Evolutionary conservation across 2,113 vertebrate species (phyloP), one percentile per base, ranked within the genome.

Genomic region (Gopherus evgoodei): DNA sequence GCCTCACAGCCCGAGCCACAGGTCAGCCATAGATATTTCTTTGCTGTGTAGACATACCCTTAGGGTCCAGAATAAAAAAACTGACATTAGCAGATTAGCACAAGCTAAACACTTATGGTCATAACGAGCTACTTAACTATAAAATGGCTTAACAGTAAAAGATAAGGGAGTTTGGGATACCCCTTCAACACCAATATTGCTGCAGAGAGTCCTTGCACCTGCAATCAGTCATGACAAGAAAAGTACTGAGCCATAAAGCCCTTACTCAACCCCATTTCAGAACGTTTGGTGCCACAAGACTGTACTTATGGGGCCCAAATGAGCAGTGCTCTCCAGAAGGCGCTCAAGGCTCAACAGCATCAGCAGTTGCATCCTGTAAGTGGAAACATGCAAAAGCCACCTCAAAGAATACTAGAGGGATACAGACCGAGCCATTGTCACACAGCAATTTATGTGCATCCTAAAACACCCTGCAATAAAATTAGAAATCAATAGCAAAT

Each of bases 401-500:
- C 22, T 21, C 53, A 5, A 76, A 1, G 72, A 62, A 42, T 86
- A 65, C 29, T 0, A 6, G 88, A 65, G 93, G 92, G 85, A 88
- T 56, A 82, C 14, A 16, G 4, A 38, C 2, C 6, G 87, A 96
- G 83, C 13, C 59, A 97, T 90, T 59, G 6, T 96, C 97, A 96
- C 49, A 76, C 17, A 90, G 65, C 94, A 97, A 96, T 84, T 87
- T 81, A 76, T 16, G 42, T 44, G 53, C 62, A 84, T 95, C 87
- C 96, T 95, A 65, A 93, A 72, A 93, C 42, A 91, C 94, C 93
- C 94, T 95, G 90, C 92, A 93, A 94, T 91, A 95, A 96, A 95
- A 97, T 92, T 35, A 96, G 88, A 98, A 98, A 97, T 97, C 97
- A 95, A 97, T 49, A 96, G 69, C 49, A 93, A 97, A 96, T 94